Evolutionary conservation across 2,113 vertebrate genomes (phyloP), one percentile per base, ranked within the genome.

Genomic region (Xiphophorus maculatus): DNA sequence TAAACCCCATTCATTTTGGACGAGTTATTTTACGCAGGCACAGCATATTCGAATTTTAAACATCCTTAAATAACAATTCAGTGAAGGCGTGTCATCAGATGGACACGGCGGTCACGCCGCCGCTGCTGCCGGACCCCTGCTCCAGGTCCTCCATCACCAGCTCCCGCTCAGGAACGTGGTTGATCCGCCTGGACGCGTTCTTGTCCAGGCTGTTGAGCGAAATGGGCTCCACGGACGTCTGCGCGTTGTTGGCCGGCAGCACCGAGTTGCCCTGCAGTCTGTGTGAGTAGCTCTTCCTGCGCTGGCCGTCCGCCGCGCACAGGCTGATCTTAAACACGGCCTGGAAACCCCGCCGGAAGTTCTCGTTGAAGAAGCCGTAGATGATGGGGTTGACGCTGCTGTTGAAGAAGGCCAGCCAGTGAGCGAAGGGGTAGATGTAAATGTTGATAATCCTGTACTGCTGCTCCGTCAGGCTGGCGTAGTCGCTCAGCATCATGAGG

Each of bases 381-480:
- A 99, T 95, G 80, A 98, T 96, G 32, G 97, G 96, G 89, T 98
- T 97, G 89, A 97, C 5, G 0, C 97, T 98, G 93, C 96, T 98
- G 88, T 99, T 98, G 87, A 94, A 97, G 80, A 99, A 98, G 17
- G 96, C 96, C 11, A 98, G 89, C 97, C 97, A 98, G 86, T 97
- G 97, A 13, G 97, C 97, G 0, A 97, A 96, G 14, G 97, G 97
- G 19, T 97, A 98, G 44, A 97, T 76, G n/a, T 97, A 99, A 62
- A 96, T 95, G 86, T 97, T 97, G 86, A 98, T 95, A 74, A 97
- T 69, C 40, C 90, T 85, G 73, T 96, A 80, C 73, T 96, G 95
- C 1, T 79, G 69, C 48, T 95, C 90, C 0, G 94, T 96, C 28
- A 99, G 92, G 66, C 90, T 93, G 35, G 95, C 93, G 0, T 99